phyloP scores from a whole-genome alignment of 2,113 vertebrate species.

The Calonectris borealis region DNA sequence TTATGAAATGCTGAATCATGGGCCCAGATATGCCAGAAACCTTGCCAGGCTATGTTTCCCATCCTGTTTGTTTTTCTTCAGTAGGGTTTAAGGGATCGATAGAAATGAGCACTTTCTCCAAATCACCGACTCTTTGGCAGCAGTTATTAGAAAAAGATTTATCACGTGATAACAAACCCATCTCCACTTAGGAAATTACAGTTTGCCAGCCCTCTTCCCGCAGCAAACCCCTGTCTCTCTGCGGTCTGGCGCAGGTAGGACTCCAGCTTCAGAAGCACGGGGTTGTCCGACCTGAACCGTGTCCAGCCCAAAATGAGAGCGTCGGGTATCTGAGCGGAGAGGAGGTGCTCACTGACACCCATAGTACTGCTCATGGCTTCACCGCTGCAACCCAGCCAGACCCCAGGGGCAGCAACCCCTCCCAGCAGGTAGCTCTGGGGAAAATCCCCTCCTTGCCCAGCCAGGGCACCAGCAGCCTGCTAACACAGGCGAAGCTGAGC shows the following conservation, averaged over 20 bases:
- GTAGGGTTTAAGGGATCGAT: neutral
- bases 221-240: neutral
- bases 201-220: neutral
- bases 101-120: neutral
- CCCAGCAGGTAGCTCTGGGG: neutral
- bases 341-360: neutral
- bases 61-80: neutral
- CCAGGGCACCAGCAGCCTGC: neutral
- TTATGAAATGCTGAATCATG: neutral
- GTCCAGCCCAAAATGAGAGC: neutral
- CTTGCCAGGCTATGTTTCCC: neutral
- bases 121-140: neutral
- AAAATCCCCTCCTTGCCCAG: neutral
- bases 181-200: neutral
- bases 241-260: neutral
- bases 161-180: neutral
- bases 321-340: neutral
- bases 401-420: neutral
- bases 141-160: neutral
- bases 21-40: neutral
- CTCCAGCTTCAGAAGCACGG: neutral
- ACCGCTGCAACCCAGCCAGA: neutral
- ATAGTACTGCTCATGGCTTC: neutral
- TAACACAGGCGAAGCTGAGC: neutral
- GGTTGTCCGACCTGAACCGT: neutral